Percentiles rank a stretch among this genome's conserved stretches.
These are phyloP conservation scores for Cephus nigrinus DNA, from an alignment of 2,888 invertebrate genomes.

Conservation along the genomic window DNA sequence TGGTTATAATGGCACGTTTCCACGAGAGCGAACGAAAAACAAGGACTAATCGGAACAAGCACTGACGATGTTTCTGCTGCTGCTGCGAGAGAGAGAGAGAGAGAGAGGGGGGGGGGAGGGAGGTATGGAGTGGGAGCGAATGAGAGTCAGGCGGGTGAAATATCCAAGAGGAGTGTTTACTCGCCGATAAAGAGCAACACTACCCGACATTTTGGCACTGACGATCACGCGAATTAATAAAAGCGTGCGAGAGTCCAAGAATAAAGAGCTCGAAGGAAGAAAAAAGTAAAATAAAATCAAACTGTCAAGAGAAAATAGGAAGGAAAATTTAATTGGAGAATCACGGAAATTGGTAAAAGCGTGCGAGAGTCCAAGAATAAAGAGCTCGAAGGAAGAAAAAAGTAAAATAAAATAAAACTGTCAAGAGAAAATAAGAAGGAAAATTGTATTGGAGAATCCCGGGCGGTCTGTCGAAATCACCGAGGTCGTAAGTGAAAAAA, in stretches of 20 bases:
- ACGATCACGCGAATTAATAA: not conserved
- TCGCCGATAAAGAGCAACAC: not conserved
- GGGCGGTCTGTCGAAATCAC: not conserved
- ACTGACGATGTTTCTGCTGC: not conserved
- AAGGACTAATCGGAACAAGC: constrained; percentile 4
- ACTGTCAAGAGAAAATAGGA: not conserved
- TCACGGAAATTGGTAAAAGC: no score
- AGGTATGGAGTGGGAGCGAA: no score
- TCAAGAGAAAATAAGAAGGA: not conserved
- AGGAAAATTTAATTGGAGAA: not conserved
- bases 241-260: not conserved
- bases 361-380: not conserved
- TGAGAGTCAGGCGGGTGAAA: not conserved
- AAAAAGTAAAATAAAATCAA: not conserved
- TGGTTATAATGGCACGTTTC: not conserved
- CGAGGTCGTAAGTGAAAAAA: not conserved
- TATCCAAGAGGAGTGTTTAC: not conserved
- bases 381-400: not conserved
- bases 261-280: not conserved
- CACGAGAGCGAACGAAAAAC: constrained; percentile 13
- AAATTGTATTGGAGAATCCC: not conserved
- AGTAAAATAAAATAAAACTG: no score
- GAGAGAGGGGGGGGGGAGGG: constrained; percentile 13
- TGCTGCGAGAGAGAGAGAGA: constrained; percentile 20
- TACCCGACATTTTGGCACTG: not conserved